phyloP scores from a whole-genome alignment of 2,888 invertebrate genomes.

The Ctenicera cuprea region DNA sequence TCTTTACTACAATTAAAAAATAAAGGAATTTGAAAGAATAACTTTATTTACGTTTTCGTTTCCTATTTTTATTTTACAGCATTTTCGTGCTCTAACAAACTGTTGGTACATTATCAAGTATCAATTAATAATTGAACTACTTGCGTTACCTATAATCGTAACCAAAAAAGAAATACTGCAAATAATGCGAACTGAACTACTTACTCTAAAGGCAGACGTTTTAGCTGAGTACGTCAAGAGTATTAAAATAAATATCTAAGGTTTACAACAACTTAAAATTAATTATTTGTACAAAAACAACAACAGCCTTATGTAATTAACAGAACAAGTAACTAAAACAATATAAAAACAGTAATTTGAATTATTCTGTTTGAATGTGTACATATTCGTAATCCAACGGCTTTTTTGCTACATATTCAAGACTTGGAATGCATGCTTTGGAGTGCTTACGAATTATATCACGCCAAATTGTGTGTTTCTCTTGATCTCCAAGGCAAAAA shows the following conservation, averaged over 20 bases:
- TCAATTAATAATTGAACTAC: neutral
- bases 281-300: slow-evolving; percentile 18
- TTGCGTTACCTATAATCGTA: neutral
- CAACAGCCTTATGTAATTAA: neutral
- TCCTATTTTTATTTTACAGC: too few relatives aligned
- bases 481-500: slow-evolving; percentile 72
- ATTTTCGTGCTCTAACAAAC: too few relatives aligned
- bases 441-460: slow-evolving; percentile 78
- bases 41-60: too few relatives aligned
- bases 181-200: neutral
- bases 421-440: slow-evolving; percentile 80
- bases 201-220: neutral
- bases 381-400: slow-evolving; percentile 73
- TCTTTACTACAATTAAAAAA: too few relatives aligned
- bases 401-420: slow-evolving; percentile 75
- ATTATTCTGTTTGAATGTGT: slow-evolving; percentile 12
- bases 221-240: neutral
- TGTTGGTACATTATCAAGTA: neutral
- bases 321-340: neutral
- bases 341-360: neutral
- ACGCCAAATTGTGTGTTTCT: slow-evolving; percentile 77
- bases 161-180: slow-evolving; percentile 6
- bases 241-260: slow-evolving; percentile 16
- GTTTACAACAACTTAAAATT: slow-evolving; percentile 13
- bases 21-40: too few relatives aligned